These are phyloP conservation scores for Clunio marinus DNA, from an alignment of 2,888 invertebrate species.

Conservation along the genomic window DNA sequence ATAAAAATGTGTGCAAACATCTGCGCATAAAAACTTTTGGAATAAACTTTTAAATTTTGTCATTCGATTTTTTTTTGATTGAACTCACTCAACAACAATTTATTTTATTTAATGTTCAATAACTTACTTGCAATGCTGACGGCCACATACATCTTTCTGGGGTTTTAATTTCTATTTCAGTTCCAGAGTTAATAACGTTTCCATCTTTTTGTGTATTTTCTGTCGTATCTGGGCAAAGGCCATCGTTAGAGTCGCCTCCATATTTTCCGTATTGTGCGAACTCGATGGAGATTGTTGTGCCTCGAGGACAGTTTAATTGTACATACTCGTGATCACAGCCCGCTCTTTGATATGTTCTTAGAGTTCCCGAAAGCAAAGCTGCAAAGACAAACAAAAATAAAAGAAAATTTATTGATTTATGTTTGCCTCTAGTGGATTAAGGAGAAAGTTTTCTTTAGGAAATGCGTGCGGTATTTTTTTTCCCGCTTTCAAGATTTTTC, in stretches of 20 bases:
- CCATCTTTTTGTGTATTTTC: slow-evolving; percentile 47
- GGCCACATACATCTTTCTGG: slow-evolving; percentile 60
- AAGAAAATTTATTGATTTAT: slow-evolving; percentile 31
- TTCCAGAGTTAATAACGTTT: slow-evolving; percentile 47
- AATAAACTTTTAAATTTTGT: no score
- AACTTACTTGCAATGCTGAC: slow-evolving; percentile 66
- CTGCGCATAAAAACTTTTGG: no score
- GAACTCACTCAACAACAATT: no score
- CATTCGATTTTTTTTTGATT: no score
- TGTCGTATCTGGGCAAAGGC: slow-evolving; percentile 49
- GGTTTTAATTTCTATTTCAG: slow-evolving; percentile 60
- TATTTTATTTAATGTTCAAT: neutral
- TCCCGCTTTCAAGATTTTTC: neutral
- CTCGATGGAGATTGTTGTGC: slow-evolving; percentile 87
- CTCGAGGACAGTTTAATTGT: slow-evolving; percentile 80
- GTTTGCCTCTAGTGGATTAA: neutral
- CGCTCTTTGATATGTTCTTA: slow-evolving; percentile 84
- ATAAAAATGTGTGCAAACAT: no score
- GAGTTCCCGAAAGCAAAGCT: slow-evolving; percentile 86
- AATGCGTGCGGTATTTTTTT: neutral
- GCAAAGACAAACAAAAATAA: slow-evolving; percentile 47
- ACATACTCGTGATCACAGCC: slow-evolving; percentile 90
- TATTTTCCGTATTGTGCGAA: slow-evolving; percentile 82
- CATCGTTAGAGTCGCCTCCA: slow-evolving; percentile 50
- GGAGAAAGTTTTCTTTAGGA: neutral